Evolutionary conservation across 2,113 vertebrate species (phyloP).

Genomic region (Bucco capensis): DNA sequence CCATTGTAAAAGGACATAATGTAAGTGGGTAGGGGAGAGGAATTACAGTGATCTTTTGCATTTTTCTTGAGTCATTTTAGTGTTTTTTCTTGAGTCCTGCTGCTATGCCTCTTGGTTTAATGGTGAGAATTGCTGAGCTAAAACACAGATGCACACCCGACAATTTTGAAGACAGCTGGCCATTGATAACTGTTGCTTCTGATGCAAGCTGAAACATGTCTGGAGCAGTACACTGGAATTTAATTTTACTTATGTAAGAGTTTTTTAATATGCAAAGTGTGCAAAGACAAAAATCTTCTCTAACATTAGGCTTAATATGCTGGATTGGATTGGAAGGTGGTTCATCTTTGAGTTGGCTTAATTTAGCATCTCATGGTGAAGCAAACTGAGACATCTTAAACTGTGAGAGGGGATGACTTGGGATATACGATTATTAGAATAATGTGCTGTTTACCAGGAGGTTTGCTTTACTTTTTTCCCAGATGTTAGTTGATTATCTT

Average conservation of each 20-base stretch:
- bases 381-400: background rate
- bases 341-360: background rate
- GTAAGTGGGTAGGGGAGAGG: background rate
- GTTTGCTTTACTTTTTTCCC: background rate
- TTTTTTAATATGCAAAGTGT: background rate
- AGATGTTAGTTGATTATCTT: background rate
- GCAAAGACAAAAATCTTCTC: background rate
- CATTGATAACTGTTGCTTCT: background rate
- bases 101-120: background rate
- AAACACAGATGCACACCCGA: background rate
- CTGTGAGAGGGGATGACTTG: background rate
- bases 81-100: background rate
- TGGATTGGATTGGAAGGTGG: background rate
- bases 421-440: background rate
- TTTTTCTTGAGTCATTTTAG: background rate
- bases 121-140: background rate
- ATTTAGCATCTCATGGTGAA: background rate
- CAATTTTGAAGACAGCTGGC: background rate
- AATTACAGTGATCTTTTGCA: background rate
- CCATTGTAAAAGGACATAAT: background rate
- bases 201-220: background rate
- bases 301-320: background rate
- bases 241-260: background rate
- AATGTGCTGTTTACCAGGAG: background rate
- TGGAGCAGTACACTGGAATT: background rate